Evolutionary conservation across 2,888 invertebrate genomes (phyloP).

Genomic region (Cerastis leucographa): DNA sequence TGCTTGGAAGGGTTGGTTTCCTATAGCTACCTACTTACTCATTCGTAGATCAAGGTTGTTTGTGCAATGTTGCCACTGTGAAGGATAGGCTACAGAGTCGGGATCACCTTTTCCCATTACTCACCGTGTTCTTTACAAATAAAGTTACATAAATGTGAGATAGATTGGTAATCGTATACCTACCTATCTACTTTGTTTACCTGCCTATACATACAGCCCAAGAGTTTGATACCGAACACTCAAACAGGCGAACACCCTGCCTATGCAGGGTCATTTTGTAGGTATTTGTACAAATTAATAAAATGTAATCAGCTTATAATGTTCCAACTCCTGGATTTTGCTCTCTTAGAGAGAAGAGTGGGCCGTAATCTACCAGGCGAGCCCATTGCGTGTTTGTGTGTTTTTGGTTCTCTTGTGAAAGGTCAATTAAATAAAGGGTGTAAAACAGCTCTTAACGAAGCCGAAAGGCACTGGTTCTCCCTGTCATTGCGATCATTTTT

Average conservation of each 20-base stretch:
- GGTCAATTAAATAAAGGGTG: background rate
- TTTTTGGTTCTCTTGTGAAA: background rate
- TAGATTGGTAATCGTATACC: background rate
- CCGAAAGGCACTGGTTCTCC: too few relatives aligned
- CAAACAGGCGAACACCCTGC: background rate
- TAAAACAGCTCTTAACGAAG: too few relatives aligned
- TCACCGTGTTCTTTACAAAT: background rate
- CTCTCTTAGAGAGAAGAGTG: background rate
- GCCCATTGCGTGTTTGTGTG: background rate
- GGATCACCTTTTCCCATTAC: background rate
- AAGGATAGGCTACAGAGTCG: background rate
- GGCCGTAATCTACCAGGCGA: background rate
- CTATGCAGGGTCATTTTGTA: background rate
- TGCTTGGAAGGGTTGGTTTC: slow-evolving; percentile 1
- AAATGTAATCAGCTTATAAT: background rate
- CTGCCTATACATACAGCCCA: background rate
- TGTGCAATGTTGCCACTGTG: background rate
- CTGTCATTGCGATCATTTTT: too few relatives aligned
- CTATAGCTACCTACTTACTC: background rate
- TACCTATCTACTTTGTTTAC: background rate
- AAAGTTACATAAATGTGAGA: background rate
- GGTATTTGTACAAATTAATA: background rate
- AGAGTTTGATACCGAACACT: background rate
- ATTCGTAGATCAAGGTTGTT: background rate
- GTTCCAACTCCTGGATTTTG: background rate